These are phyloP conservation scores for Drosophila nr. perissopoda DNA, from an alignment of 2,888 invertebrate species.

Conservation along the genomic window DNA sequence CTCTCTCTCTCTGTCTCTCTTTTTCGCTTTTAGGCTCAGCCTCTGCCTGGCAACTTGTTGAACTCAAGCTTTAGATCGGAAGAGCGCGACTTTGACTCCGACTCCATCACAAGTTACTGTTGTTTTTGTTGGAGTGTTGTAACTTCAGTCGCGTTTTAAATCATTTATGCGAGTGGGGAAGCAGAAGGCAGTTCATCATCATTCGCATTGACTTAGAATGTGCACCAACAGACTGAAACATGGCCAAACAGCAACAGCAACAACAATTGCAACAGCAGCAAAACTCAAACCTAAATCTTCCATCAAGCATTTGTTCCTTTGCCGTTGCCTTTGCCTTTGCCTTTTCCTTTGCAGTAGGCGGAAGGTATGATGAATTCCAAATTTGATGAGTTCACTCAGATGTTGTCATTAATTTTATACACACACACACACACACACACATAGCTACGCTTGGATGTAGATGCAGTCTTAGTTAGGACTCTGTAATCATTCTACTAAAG, in stretches of 20 bases:
- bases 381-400: conserved; percentile 82
- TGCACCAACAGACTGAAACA: conserved; percentile 60
- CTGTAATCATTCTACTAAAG: conserved; percentile 42
- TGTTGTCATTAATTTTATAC: conserved; percentile 80
- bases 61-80: conserved; percentile 43
- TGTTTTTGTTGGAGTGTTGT: conserved; percentile 15
- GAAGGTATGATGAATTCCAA: conserved; percentile 80
- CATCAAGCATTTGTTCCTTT: conserved; percentile 3
- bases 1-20: neutral
- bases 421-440: conserved; percentile 22
- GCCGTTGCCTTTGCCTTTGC: conserved; percentile 15
- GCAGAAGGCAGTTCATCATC: conserved; percentile 74
- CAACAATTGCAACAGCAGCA: neutral
- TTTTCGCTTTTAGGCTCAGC: neutral
- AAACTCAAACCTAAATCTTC: conserved; percentile 7
- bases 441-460: conserved; percentile 35
- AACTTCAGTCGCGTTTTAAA: conserved; percentile 66
- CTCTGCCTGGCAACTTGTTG: conserved; percentile 41
- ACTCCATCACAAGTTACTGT: conserved; percentile 42
- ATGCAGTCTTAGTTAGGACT: conserved; percentile 1
- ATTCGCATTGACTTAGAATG: conserved; percentile 80
- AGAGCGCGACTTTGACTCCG: conserved; percentile 19
- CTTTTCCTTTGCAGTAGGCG: conserved; percentile 70
- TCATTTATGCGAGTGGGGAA: conserved; percentile 73
- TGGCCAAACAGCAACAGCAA: conserved; percentile 29